A percentile compares a stretch with the other conserved stretches of the same genome.
phyloP scores from a whole-genome alignment of 2,797 vertebrate species.

The Characodon lateralis region DNA sequence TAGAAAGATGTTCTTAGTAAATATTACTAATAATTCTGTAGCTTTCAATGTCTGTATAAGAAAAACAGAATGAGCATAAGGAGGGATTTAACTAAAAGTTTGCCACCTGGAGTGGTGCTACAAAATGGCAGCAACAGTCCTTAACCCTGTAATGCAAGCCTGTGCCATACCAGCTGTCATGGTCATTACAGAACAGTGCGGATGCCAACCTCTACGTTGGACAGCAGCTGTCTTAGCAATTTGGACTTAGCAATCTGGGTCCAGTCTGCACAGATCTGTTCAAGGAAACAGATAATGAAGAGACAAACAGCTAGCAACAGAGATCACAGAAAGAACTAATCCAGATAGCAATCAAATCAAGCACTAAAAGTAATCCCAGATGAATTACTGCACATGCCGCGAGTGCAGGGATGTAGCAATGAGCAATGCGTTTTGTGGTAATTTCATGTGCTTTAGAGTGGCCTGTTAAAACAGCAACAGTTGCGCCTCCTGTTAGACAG shows the following conservation, averaged over 20 bases:
- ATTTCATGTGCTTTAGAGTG: conserved; percentile 42
- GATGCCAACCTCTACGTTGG: conserved; percentile 62
- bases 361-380: conserved; percentile 38
- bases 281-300: conserved; percentile 60
- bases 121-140: conserved; percentile 37
- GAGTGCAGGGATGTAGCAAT: conserved; percentile 23
- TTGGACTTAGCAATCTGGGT: conserved; percentile 48
- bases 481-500: conserved; percentile 27
- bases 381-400: conserved; percentile 40
- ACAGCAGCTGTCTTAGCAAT: conserved; percentile 64
- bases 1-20: not conserved
- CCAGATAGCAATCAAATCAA: conserved; percentile 43
- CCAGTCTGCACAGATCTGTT: conserved; percentile 70
- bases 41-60: not conserved
- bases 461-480: conserved; percentile 23
- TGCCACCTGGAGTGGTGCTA: conserved; percentile 7
- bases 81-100: conserved; percentile 4
- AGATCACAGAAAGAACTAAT: conserved; percentile 53
- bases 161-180: conserved; percentile 57
- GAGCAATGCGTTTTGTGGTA: conserved; percentile 46
- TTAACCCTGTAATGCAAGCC: conserved; percentile 25
- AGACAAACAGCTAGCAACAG: conserved; percentile 53
- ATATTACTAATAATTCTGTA: not conserved
- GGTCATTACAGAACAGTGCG: conserved; percentile 60
- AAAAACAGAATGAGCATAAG: conserved; percentile 7